Evolutionary conservation across 64 coral and sea anemone species (phyloP).

Genomic region (Acropora tenuis): DNA sequence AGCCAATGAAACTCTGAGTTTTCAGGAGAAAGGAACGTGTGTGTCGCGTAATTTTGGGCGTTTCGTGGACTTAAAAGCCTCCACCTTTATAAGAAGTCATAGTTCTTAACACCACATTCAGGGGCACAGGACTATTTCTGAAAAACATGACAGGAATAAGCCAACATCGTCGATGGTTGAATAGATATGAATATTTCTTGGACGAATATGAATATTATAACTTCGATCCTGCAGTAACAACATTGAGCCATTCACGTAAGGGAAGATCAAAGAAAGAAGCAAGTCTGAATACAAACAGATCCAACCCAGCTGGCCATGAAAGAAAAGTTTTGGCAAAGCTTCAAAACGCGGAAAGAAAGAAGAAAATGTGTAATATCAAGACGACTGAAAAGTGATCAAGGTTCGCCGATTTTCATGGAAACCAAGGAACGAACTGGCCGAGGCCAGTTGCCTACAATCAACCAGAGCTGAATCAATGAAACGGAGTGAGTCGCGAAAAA

Average conservation of each 20-base stretch:
- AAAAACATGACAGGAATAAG: conserved; percentile 76
- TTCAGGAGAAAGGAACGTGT: neutral
- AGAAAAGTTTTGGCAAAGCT: conserved; percentile 76
- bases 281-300: conserved; percentile 88
- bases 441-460: too few species aligned
- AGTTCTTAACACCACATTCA: neutral
- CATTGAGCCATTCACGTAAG: conserved; percentile 70
- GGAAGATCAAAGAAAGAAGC: conserved; percentile 84
- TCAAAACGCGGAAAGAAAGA: conserved; percentile 89
- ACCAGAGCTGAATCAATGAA: neutral
- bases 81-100: neutral
- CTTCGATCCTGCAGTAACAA: conserved; percentile 48
- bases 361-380: conserved; percentile 10
- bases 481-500: neutral
- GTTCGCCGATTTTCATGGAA: neutral
- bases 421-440: neutral
- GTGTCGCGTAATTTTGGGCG: conserved; percentile 30
- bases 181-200: conserved; percentile 66
- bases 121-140: neutral
- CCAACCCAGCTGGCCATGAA: conserved; percentile 83
- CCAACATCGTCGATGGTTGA: conserved; percentile 49
- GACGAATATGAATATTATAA: conserved; percentile 95
- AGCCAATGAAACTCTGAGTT: neutral
- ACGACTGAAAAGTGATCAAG: conserved; percentile 12
- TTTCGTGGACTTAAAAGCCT: conserved; percentile 16